Percentiles rank a stretch among this genome's conserved stretches.
Conservation (phyloP, 2,888 invertebrate genomes). For the Dorcus parallelipipedus region DNA sequence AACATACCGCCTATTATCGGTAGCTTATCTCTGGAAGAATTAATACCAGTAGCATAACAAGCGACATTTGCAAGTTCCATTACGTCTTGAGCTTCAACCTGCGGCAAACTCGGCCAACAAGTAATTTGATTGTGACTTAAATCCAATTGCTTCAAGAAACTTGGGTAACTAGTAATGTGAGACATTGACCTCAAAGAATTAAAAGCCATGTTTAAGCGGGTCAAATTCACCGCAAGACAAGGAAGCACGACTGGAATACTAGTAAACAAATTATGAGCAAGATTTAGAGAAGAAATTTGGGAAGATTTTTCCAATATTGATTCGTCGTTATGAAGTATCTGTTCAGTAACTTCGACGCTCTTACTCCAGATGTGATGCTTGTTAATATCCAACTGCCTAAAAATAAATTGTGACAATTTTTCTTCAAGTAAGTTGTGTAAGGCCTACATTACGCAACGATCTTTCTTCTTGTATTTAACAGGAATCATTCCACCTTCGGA, state of each 20-base stretch:
- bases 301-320: slow-evolving; percentile 59
- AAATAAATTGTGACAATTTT: slow-evolving; percentile 12
- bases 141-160: slow-evolving; percentile 85
- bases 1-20: slow-evolving; percentile 41
- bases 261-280: slow-evolving; percentile 88
- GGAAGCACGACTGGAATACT: slow-evolving; percentile 84
- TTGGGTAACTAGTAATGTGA: slow-evolving; percentile 86
- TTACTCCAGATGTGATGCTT: slow-evolving; percentile 78
- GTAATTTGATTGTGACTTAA: slow-evolving; percentile 88
- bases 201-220: slow-evolving; percentile 86
- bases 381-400: slow-evolving; percentile 60
- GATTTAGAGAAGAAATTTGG: slow-evolving; percentile 72
- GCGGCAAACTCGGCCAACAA: slow-evolving; percentile 84
- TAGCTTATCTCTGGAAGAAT: slow-evolving; percentile 37
- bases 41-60: slow-evolving; percentile 54
- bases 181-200: slow-evolving; percentile 81
- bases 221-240: slow-evolving; percentile 84
- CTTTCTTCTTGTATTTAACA: slow-evolving; percentile 44
- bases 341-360: slow-evolving; percentile 64
- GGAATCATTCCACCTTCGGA: slow-evolving; percentile 38
- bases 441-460: slow-evolving; percentile 43
- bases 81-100: slow-evolving; percentile 59
- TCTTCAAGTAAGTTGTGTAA: neutral
- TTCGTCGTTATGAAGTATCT: slow-evolving; percentile 58
- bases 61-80: slow-evolving; percentile 66